Conservation (phyloP, 2,113 vertebrate species). For the Solenodon paradoxus region DNA sequence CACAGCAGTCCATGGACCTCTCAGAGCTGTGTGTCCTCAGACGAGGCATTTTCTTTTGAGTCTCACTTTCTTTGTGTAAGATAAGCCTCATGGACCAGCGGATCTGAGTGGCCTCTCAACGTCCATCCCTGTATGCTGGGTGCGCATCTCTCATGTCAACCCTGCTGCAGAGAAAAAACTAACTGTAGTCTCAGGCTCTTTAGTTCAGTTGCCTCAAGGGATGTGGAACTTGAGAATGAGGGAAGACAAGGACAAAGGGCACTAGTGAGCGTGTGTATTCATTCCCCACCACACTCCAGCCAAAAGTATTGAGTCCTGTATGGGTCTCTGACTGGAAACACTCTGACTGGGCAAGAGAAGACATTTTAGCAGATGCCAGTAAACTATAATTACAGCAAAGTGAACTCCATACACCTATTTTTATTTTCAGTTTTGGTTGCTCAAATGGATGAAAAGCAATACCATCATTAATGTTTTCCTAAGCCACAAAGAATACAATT, state of each 20-base stretch:
- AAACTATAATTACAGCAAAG: conserved; percentile 6
- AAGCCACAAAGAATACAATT: conserved; percentile 2
- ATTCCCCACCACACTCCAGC: neutral
- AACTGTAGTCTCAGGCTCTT: neutral
- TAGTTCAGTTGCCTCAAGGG: neutral
- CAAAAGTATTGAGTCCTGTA: neutral
- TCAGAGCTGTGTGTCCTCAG: neutral
- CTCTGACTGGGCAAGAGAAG: neutral
- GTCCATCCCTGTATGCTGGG: rapidly evolving
- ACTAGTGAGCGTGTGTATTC: neutral
- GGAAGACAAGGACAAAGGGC: neutral
- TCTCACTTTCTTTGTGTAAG: neutral
- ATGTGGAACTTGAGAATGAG: neutral
- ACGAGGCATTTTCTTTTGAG: neutral
- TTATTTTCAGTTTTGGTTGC: neutral
- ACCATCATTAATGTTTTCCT: neutral
- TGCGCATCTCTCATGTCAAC: neutral
- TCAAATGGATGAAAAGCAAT: neutral
- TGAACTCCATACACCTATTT: neutral
- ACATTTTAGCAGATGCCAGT: neutral
- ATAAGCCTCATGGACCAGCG: neutral
- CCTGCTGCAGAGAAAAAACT: neutral
- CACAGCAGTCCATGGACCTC: neutral
- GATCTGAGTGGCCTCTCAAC: neutral
- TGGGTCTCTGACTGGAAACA: neutral